Percentiles rank a stretch among this genome's conserved stretches.
Evolutionary conservation across 2,113 vertebrate species (phyloP).

Genomic region (Myocastor coypus): DNA sequence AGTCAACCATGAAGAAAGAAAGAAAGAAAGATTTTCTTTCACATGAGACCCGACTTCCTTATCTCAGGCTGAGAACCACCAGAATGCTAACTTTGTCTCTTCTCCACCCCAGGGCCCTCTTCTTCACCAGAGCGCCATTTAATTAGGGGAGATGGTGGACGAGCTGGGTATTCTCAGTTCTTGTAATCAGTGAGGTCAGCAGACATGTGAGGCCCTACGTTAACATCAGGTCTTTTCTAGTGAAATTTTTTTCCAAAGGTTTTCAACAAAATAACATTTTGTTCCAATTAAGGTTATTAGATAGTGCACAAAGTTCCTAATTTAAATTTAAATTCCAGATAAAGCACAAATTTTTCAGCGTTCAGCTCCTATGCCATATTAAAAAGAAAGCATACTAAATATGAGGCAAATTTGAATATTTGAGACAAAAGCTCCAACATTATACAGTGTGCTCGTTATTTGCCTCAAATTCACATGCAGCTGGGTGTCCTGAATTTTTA

Average conservation of each 20-base stretch:
- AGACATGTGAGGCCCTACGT: neutral
- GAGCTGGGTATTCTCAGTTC: neutral
- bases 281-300: neutral
- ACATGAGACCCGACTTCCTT: neutral
- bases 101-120: neutral
- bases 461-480: neutral
- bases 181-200: neutral
- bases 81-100: neutral
- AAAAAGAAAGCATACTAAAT: neutral
- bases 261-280: neutral
- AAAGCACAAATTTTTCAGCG: neutral
- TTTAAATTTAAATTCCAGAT: neutral
- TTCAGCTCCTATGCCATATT: neutral
- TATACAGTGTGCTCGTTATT: neutral
- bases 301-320: neutral
- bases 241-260: neutral
- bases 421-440: neutral
- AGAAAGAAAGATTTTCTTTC: no score
- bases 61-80: neutral
- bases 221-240: neutral
- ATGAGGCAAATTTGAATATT: no score
- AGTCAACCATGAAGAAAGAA: no score
- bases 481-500: neutral
- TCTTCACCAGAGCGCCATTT: neutral
- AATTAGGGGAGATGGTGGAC: fast-evolving